Evolutionary conservation across 2,797 vertebrate genomes (phyloP).

Genomic region (Spinus pinus): DNA sequence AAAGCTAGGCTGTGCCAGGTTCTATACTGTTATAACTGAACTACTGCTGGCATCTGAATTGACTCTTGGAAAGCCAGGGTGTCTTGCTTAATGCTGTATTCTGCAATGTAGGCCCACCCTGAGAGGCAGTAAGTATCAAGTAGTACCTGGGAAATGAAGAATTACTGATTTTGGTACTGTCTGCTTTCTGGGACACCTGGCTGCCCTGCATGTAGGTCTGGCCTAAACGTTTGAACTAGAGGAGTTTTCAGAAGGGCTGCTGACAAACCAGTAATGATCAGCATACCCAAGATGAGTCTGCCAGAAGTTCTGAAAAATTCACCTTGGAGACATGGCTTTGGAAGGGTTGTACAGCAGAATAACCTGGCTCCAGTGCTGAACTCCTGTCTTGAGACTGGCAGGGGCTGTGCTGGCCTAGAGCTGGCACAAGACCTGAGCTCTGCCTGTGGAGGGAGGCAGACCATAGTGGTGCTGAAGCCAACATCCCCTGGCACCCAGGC

Average conservation of each 20-base stretch:
- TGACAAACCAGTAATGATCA: not conserved
- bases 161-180: not conserved
- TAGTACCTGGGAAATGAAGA: not conserved
- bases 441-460: not conserved
- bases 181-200: not conserved
- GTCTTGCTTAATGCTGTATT: not conserved
- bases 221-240: not conserved
- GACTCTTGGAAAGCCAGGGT: not conserved
- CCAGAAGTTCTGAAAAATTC: not conserved
- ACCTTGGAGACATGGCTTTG: not conserved
- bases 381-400: rapidly evolving
- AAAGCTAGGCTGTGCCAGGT: not conserved
- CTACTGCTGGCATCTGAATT: not conserved
- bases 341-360: not conserved
- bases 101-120: not conserved
- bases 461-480: not conserved
- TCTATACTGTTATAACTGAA: not conserved
- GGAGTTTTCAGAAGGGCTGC: not conserved
- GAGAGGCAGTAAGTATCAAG: not conserved
- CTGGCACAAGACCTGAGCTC: not conserved
- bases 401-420: not conserved
- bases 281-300: not conserved
- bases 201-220: not conserved
- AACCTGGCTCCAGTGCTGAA: not conserved
- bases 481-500: not conserved